Base-by-base conservation (phyloP, 2,113 vertebrate genomes). In the Grammomys surdaster region DNA sequence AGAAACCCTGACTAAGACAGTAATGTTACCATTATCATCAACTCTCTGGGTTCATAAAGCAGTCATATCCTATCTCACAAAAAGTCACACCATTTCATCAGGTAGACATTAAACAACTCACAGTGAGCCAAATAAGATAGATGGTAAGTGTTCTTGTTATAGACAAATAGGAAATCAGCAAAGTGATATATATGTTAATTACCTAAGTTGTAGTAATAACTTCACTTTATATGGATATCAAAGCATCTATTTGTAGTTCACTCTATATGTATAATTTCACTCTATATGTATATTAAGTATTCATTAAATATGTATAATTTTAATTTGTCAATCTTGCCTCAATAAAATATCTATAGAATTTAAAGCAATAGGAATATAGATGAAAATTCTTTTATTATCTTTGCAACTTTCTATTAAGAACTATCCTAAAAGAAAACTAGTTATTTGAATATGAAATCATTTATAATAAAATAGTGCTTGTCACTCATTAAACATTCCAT, bases 371-470 rank as follows among this genome's bases (percentile, higher is more conserved):
- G 19, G 6, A 22, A 19, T 88, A 1, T 28, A 58, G 67, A 19
- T 60, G 10, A 82, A 60, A 73, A 75, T 46, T 81, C 19, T 60
- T 86, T 43, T 69, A 13, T 56, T 84, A 1, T 72, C 16, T 97
- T 78, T 84, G 48, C 43, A 86, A 33, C n/a, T 89, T 90, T 48
- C 60, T 70, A 12, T 69, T 75, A 81, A 65, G 56, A 90, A 51
- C 13, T 78, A 90, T 72, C 76, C 33, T 85, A 90, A 94, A 82
- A 43, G 75, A 26, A 76, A 90, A 89, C 1, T 48, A 88, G n/a
- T 73, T 70, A 54, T 54, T 88, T 88, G 33, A 70, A 26, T 54
- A 69, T 69, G 43, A 73, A 73, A 58, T 26, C 14, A 0, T 78
- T 91, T 80, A 70, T 90, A 89, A 48, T 67, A 56, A 73, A 76